Percentiles rank a stretch among this genome's conserved stretches.
These are phyloP conservation scores for Megaptera novaeangliae DNA, from an alignment of 2,113 vertebrate species.

Conservation along the genomic window DNA sequence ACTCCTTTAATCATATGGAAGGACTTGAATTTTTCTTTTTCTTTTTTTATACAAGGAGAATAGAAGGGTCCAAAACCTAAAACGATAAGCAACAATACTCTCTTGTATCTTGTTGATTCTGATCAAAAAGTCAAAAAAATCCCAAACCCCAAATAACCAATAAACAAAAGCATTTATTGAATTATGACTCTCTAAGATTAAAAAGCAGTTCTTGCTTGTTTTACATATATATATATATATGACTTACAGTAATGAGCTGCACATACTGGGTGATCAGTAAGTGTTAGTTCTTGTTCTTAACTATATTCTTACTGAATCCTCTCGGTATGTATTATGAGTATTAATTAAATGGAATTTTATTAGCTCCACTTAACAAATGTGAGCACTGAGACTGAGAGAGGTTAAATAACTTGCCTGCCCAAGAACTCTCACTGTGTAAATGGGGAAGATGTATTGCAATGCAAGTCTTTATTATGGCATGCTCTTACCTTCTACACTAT, in stretches of 20 bases:
- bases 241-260: neutral
- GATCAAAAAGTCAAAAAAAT: neutral
- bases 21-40: neutral
- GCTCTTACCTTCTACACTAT: neutral
- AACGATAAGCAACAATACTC: neutral
- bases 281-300: neutral
- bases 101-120: neutral
- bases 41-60: neutral
- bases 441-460: neutral
- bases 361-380: neutral
- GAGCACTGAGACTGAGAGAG: neutral
- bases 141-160: neutral
- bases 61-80: neutral
- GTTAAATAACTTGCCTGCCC: neutral
- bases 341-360: neutral
- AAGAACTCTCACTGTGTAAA: neutral
- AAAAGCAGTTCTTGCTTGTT: neutral
- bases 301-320: neutral
- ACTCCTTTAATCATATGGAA: neutral
- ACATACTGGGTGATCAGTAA: neutral
- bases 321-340: neutral
- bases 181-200: neutral
- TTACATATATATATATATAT: neutral
- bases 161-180: neutral
- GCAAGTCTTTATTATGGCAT: neutral